Evolutionary conservation across 2,888 invertebrate species (phyloP).

Genomic region (Chorisops tibialis): DNA sequence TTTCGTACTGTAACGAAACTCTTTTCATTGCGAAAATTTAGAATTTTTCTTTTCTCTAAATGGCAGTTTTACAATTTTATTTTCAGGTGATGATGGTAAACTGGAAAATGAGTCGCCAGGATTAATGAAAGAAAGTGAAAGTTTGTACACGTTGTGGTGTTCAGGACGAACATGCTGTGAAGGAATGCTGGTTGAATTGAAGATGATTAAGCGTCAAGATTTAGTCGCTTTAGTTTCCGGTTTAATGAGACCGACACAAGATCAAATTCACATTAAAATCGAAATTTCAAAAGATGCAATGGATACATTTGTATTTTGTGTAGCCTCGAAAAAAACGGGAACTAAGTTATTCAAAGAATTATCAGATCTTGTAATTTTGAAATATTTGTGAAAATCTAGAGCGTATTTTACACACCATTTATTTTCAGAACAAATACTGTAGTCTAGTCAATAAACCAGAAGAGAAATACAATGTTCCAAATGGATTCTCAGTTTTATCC

Average conservation of each 20-base stretch:
- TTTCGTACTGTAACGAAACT: no score
- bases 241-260: conserved; percentile 77
- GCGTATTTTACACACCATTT: not conserved
- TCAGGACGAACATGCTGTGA: conserved; percentile 93
- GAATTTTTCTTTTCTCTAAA: no score
- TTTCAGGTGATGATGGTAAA: conserved; percentile 75
- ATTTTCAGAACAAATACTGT: conserved; percentile 70
- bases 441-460: conserved; percentile 72
- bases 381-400: not conserved
- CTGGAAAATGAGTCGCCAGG: conserved; percentile 65
- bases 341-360: conserved; percentile 84
- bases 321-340: conserved; percentile 87
- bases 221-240: conserved; percentile 82
- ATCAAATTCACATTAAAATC: conserved; percentile 82
- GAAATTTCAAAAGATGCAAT: conserved; percentile 86
- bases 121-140: conserved; percentile 90
- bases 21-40: no score
- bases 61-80: not conserved
- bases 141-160: conserved; percentile 92
- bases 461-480: conserved; percentile 76
- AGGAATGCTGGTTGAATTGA: conserved; percentile 93
- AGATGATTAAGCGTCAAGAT: conserved; percentile 94
- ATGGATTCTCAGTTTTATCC: conserved; percentile 73
- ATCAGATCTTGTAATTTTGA: conserved; percentile 73
- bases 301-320: conserved; percentile 89